Base-by-base conservation (phyloP, 1,140 invertebrate species). In the Asbolus verrucosus region DNA sequence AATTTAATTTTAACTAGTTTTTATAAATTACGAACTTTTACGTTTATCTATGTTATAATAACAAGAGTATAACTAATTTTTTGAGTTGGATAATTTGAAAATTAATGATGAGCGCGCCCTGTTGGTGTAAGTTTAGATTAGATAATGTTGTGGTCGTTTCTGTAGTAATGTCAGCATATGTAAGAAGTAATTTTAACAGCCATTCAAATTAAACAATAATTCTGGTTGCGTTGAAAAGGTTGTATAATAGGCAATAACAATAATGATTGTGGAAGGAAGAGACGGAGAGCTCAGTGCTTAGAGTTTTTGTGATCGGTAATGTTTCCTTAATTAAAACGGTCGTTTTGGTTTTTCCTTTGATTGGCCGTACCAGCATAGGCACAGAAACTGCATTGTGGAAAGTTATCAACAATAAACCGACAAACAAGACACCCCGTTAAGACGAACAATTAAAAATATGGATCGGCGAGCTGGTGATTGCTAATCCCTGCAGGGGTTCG, bases 371-470 rank as follows among this genome's bases (percentile, higher is more conserved):
- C n/a, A 11, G 6, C 3, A 3, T 9, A 16, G 6, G 6, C 6
- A 9, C 9, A 46, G 21, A 46, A 46, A 9, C 6, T 9, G 19
- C 21, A 54, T 54, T 54, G 46, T 54, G 46, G 46, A 14, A 50
- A 54, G 46, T 24, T 54, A 14, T 54, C 46, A 13, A 43, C 50
- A 61, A 68, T 36, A 24, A 39, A 41, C 36, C 54, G 62, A 13
- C 59, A 67, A 71, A 71, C 69, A 71, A 66, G 63, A 67, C 54
- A 27, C 66, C 72, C 50, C 36, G 61, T 67, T 71, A 72, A 50
- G 65, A 46, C 62, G 33, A 63, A 75, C 73, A 75, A 75, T 75
- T 73, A 71, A 70, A 75, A 75, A 72, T 75, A 68, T 67, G 66
- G 65, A 66, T 75, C 70, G 67, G 14, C 43, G 46, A 73, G 61